phyloP scores from a whole-genome alignment of 2,113 vertebrate genomes.

The Lonchura striata region DNA sequence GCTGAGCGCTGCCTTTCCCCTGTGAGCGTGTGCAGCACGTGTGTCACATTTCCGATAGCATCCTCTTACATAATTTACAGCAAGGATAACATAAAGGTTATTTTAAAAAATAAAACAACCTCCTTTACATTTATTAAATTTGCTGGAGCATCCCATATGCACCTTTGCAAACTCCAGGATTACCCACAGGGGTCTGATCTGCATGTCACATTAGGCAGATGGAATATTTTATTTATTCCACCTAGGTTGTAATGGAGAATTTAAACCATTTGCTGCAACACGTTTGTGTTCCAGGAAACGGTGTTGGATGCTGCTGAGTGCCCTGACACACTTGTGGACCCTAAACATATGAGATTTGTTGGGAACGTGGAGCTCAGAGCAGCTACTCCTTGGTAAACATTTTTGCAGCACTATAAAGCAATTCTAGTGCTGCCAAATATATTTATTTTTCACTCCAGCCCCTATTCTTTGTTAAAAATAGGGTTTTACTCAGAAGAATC shows the following conservation, averaged over 20 bases:
- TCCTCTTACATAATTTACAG: conserved; percentile 55
- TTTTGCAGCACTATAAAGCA: neutral
- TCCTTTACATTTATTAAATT: conserved; percentile 58
- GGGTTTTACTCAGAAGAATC: neutral
- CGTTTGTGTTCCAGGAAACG: neutral
- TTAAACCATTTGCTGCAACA: conserved; percentile 42
- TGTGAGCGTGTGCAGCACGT: neutral
- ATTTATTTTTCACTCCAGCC: neutral
- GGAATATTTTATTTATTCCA: conserved; percentile 69
- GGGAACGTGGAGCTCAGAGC: neutral
- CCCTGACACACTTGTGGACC: neutral
- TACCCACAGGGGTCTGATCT: conserved; percentile 64
- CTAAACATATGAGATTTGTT: neutral
- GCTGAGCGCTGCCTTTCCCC: neutral
- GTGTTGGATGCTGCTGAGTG: neutral
- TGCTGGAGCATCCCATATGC: conserved; percentile 57
- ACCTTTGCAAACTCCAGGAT: conserved; percentile 32
- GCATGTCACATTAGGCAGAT: conserved; percentile 64
- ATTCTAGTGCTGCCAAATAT: neutral
- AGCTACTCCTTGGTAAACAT: neutral
- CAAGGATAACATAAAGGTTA: conserved; percentile 55
- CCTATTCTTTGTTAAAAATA: neutral
- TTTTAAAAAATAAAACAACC: conserved; percentile 59
- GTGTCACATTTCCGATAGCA: neutral
- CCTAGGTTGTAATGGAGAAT: conserved; percentile 32